A percentile compares a stretch with the other conserved stretches of the same genome.
Conservation (phyloP, 1,140 invertebrate genomes). For the Lordiphosa stackelbergi region DNA sequence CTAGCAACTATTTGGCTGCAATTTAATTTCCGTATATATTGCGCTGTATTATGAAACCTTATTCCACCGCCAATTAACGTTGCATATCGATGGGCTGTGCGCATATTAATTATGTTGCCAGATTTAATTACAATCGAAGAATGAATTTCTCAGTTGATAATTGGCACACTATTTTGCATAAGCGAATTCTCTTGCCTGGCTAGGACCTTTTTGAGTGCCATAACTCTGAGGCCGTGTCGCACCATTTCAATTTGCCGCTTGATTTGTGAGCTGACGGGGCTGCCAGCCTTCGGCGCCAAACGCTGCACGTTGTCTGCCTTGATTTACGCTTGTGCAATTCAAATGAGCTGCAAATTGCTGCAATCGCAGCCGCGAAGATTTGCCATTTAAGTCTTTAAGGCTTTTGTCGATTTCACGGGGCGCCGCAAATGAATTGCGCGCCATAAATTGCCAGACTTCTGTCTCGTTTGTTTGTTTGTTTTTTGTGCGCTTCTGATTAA, state of each 20-base stretch:
- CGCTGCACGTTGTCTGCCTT: slow-evolving; percentile 36
- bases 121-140: too few species aligned
- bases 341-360: slow-evolving; percentile 68
- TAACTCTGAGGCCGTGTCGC: slow-evolving; percentile 44
- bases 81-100: too few species aligned
- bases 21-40: too few species aligned
- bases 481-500: slow-evolving; percentile 43
- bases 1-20: too few species aligned
- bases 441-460: slow-evolving; percentile 37
- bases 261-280: slow-evolving; percentile 49
- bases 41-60: too few species aligned
- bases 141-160: too few species aligned
- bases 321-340: slow-evolving; percentile 61
- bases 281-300: slow-evolving; percentile 30
- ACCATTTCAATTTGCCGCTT: slow-evolving; percentile 51
- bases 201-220: slow-evolving; percentile 44
- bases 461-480: slow-evolving; percentile 23
- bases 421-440: slow-evolving; percentile 47
- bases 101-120: too few species aligned
- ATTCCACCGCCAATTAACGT: too few species aligned
- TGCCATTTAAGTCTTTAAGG: slow-evolving; percentile 40
- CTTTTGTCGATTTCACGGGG: slow-evolving; percentile 19
- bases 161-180: slow-evolving; percentile 1
- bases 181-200: slow-evolving; percentile 1
- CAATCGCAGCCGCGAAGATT: not conserved